These are phyloP conservation scores for Drosophila prolongata DNA, from an alignment of 2,888 invertebrate species.

Conservation along the genomic window DNA sequence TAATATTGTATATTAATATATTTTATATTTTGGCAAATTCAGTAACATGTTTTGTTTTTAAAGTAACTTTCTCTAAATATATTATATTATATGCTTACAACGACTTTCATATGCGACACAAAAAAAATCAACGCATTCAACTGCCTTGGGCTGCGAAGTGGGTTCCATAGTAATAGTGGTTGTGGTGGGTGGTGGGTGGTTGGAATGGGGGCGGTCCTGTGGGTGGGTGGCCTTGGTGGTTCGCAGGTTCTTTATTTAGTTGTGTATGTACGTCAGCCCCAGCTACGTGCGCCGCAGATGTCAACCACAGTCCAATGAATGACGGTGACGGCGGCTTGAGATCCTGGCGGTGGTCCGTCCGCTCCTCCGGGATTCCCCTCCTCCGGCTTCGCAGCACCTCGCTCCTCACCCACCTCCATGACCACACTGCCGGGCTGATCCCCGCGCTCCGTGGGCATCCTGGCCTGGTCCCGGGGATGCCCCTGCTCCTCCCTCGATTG, in stretches of 20 bases:
- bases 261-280: constrained; percentile 59
- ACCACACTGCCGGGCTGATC: neutral
- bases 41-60: constrained; percentile 48
- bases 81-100: constrained; percentile 44
- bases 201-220: constrained; percentile 7
- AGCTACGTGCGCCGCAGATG: constrained; percentile 71
- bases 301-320: constrained; percentile 68
- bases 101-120: constrained; percentile 39
- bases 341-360: neutral
- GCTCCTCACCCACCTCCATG: constrained; percentile 1
- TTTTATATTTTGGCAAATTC: constrained; percentile 55
- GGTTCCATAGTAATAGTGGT: constrained; percentile 22
- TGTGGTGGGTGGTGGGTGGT: constrained; percentile 17
- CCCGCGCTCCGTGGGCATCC: constrained; percentile 3
- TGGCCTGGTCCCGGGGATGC: constrained; percentile 1
- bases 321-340: constrained; percentile 45
- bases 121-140: constrained; percentile 33
- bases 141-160: constrained; percentile 44
- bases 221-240: constrained; percentile 4
- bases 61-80: constrained; percentile 45
- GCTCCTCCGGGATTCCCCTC: neutral
- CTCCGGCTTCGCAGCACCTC: neutral
- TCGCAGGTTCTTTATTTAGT: neutral
- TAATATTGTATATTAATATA: constrained; percentile 46
- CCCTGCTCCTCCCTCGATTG: constrained; percentile 18